Evolutionary conservation across 2,113 vertebrate species (phyloP).

Genomic region (Menura novaehollandiae): DNA sequence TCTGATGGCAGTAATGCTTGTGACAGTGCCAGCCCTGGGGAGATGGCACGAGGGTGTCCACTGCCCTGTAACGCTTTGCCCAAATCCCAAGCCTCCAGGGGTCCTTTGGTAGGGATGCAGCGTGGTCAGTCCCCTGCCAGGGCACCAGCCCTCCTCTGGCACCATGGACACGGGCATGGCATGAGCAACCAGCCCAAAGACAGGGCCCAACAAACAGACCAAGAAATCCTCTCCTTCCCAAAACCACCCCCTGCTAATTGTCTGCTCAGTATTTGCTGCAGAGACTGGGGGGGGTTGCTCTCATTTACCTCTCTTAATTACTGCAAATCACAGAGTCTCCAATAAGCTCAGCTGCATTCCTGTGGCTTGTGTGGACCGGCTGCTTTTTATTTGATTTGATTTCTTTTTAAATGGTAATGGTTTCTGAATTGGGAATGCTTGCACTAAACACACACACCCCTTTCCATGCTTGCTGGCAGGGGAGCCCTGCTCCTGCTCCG

Average conservation of each 20-base stretch:
- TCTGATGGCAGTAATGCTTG: background rate
- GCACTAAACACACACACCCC: background rate
- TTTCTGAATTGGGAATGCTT: background rate
- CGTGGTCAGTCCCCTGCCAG: background rate
- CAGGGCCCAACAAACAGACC: background rate
- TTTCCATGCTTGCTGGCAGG: background rate
- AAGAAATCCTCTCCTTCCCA: background rate
- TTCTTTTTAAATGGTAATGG: background rate
- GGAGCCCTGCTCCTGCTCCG: background rate
- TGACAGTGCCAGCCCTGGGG: background rate
- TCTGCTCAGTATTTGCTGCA: background rate
- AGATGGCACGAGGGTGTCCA: background rate
- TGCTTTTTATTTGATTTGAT: constrained; percentile 8
- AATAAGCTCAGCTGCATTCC: constrained; percentile 12
- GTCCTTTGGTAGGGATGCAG: background rate
- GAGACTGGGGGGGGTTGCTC: background rate
- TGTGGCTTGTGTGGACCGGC: background rate
- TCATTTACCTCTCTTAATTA: constrained; percentile 35
- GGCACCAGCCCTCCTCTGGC: background rate
- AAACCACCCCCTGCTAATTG: background rate
- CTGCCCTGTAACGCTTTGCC: background rate
- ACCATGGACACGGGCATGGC: background rate
- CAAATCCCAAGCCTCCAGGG: background rate
- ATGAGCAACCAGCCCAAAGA: background rate
- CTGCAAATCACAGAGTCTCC: background rate